Base-by-base conservation (phyloP, 2,113 vertebrate species). In the Pan troglodytes region DNA sequence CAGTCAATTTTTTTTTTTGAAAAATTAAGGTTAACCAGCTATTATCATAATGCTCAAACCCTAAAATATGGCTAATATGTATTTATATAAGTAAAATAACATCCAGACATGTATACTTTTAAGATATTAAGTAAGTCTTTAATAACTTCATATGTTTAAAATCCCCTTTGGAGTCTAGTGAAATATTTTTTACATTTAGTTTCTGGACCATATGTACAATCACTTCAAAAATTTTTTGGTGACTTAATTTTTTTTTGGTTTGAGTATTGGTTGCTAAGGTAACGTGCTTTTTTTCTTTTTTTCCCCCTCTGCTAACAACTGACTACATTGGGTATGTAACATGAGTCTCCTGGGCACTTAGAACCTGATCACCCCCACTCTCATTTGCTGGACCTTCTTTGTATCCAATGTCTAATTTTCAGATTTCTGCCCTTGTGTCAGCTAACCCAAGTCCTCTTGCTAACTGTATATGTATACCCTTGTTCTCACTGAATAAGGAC, bases 351-450 rank as follows among this genome's bases (percentile, higher is more conserved):
- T 81, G 22, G n/a, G 87, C 50, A 94, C 32, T 50, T 50, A 80
- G 82, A 91, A 96, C 59, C 13, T 76, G 38, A 82, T 91, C 11
- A 2, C 61, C 22, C 11, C 17, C 81, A 86, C 35, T 93, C n/a
- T 83, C 72, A 95, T 97, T 98, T 97, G 97, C 90, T 57, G 83
- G 73, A 95, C 97, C 80, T 43, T 98, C 55, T 95, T 98, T 98
- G 95, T 98, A 97, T 89, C 55, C 55, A 96, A 0, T 6, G 43
- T 95, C 67, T 85, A 95, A 52, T 20, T 96, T 96, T 97, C 96
- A 96, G 67, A 94, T 94, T 32, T 20, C 13, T 70, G 97, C 8
- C 4, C 20, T 80, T 35, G 3, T 48, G 97, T 95, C 78, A 97
- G 94, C 97, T 96, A 91, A 61, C 73, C 97, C 50, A 4, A 81